Evolutionary conservation across 2,888 invertebrate species (phyloP), one percentile per base, ranked within the genome.

Genomic region (Portevinia maculata): DNA sequence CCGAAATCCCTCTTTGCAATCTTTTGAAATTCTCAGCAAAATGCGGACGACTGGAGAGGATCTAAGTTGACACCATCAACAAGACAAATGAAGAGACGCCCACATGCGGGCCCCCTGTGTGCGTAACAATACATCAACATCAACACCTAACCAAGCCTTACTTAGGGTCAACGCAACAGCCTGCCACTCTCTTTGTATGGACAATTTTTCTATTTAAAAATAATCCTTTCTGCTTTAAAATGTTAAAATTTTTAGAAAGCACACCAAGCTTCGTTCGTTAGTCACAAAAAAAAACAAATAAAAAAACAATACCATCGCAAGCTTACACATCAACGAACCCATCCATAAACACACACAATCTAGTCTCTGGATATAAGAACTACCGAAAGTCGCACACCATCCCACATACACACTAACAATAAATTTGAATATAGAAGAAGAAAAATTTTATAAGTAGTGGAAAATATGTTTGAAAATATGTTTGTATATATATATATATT

Each of bases 281-380:
- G 13, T 53, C 21, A 53, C n/a, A 3, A 19, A 19, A 7, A 11
- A 34, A 6, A 1, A 4, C 34, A 34, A 53, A 34, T 19, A 53
- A 13, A 2, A 24, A 3, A 24, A 46, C 1, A 30, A 11, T n/a
- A 46, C 48, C 17, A 13, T 21, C 24, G 13, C 53, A 24, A 52
- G 52, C 50, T 15, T 50, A 15, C 11, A 52, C 52, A 24, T 37
- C 8, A 21, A n/a, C 24, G 55, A 24, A 39, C 9, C 39, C 55
- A 39, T 24, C 24, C 24, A 55, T 37, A 15, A 6, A 55, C 0
- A 5, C 9, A 39, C 24, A 3, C 37, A 11, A 0, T 32, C 50
- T 24, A 24, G 3, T 50, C 28, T 30, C 15, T 13, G 15, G 9
- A 30, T 30, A 39, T 2, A 13, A 13, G 7, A 15, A 17, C 30